These are phyloP conservation scores for Incurvaria masculella DNA, from an alignment of 2,888 invertebrate genomes.

Conservation along the genomic window DNA sequence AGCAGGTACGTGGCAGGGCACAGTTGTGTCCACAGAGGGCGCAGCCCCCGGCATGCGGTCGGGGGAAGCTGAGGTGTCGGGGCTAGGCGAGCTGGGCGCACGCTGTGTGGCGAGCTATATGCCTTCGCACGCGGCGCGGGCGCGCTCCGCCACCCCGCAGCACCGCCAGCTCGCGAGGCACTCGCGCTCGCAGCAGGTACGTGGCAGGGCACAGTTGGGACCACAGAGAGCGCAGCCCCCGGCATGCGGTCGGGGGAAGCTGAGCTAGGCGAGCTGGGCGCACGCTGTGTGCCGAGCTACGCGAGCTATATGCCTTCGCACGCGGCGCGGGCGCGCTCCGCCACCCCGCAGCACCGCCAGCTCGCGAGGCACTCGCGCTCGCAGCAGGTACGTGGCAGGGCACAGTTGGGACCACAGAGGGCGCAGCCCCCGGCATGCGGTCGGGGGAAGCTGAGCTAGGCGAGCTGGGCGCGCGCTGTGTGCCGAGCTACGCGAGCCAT, in stretches of 20 bases:
- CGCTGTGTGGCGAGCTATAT: constrained; percentile 44
- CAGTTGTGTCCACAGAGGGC: too few species aligned
- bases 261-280: constrained; percentile 52
- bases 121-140: constrained; percentile 39
- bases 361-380: constrained; percentile 52
- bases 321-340: constrained; percentile 48
- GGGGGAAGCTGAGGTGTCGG: constrained; percentile 55
- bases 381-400: constrained; percentile 40
- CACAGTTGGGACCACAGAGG: too few species aligned
- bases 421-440: too few species aligned
- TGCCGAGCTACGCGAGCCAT: constrained; percentile 25
- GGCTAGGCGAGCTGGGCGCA: constrained; percentile 52
- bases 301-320: constrained; percentile 30
- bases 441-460: constrained; percentile 33
- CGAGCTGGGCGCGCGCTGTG: constrained; percentile 54
- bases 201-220: too few species aligned
- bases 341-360: constrained; percentile 52
- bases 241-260: constrained; percentile 58
- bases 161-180: constrained; percentile 53
- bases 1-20: too few species aligned
- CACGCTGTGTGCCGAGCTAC: constrained; percentile 47
- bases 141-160: constrained; percentile 52
- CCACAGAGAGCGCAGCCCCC: constrained; percentile 41
- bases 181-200: constrained; percentile 50
- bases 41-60: constrained; percentile 57